Conservation (phyloP, 1,140 invertebrate species). For the Temnothorax nylanderi region DNA sequence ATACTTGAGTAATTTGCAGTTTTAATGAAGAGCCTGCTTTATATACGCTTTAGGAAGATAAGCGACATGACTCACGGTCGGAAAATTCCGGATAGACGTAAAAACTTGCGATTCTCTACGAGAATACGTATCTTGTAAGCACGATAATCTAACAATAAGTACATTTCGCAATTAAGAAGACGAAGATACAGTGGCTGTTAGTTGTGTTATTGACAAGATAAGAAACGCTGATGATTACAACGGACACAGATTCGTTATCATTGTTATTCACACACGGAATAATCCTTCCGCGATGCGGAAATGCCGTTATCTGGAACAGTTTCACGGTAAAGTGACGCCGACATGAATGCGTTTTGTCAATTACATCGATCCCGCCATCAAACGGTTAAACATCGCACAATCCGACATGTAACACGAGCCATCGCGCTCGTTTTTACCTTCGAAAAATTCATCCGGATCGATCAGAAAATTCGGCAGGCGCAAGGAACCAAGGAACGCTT, state of each 20-base stretch:
- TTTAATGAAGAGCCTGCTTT: neutral
- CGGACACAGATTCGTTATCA: neutral
- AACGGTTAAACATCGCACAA: slow-evolving; percentile 7
- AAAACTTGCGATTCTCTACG: neutral
- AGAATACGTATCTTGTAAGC: neutral
- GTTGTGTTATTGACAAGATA: slow-evolving; percentile 23
- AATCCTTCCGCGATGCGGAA: neutral
- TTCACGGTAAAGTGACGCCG: neutral
- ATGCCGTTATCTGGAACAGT: slow-evolving; percentile 21
- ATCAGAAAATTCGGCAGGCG: slow-evolving; percentile 78
- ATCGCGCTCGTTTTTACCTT: slow-evolving; percentile 65
- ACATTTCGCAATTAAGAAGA: neutral
- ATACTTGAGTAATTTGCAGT: neutral
- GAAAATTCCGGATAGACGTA: neutral
- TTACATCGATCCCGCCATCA: neutral
- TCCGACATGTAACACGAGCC: neutral
- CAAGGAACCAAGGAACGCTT: slow-evolving; percentile 72
- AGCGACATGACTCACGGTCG: neutral
- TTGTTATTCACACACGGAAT: slow-evolving; percentile 30
- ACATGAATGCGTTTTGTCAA: neutral
- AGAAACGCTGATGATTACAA: neutral
- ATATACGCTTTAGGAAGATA: neutral
- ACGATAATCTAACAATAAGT: neutral
- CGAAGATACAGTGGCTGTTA: neutral
- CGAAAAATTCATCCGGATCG: slow-evolving; percentile 73